These are phyloP conservation scores for Drosophila prostipennis DNA, from an alignment of 2,888 invertebrate species.

Conservation along the genomic window DNA sequence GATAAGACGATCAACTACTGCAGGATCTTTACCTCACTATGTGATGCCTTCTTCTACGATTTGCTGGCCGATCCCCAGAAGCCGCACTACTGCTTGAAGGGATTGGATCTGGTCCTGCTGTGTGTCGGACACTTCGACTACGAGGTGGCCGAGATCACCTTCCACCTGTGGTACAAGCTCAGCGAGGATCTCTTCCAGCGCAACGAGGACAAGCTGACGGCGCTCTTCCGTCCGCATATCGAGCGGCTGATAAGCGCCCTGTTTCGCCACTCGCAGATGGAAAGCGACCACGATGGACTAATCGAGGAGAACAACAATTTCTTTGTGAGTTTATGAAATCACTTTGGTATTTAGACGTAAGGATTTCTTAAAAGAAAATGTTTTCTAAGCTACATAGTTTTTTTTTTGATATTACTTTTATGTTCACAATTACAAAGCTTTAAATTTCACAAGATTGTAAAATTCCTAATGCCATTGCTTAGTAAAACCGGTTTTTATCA, in stretches of 20 bases:
- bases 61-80: slow-evolving; percentile 88
- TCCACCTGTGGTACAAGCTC: slow-evolving; percentile 97
- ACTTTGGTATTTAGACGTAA: neutral
- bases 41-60: slow-evolving; percentile 94
- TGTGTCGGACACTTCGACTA: slow-evolving; percentile 99
- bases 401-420: neutral
- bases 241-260: slow-evolving; percentile 95
- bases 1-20: slow-evolving; percentile 98
- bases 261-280: slow-evolving; percentile 97
- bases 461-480: neutral
- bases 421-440: neutral
- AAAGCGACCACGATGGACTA: slow-evolving; percentile 95
- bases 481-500: neutral
- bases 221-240: slow-evolving; percentile 94
- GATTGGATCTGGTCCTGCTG: slow-evolving; percentile 94
- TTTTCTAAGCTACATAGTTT: no score
- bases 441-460: slow-evolving; percentile 1
- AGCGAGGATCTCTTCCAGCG: slow-evolving; percentile 97
- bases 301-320: slow-evolving; percentile 94
- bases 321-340: slow-evolving; percentile 84
- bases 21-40: slow-evolving; percentile 94
- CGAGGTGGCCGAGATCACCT: slow-evolving; percentile 96
- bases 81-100: slow-evolving; percentile 91
- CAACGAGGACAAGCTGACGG: slow-evolving; percentile 91
- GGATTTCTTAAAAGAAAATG: neutral